These are phyloP conservation scores for Sebastes vulpes DNA, from an alignment of 2,797 vertebrate species.

Conservation along the genomic window DNA sequence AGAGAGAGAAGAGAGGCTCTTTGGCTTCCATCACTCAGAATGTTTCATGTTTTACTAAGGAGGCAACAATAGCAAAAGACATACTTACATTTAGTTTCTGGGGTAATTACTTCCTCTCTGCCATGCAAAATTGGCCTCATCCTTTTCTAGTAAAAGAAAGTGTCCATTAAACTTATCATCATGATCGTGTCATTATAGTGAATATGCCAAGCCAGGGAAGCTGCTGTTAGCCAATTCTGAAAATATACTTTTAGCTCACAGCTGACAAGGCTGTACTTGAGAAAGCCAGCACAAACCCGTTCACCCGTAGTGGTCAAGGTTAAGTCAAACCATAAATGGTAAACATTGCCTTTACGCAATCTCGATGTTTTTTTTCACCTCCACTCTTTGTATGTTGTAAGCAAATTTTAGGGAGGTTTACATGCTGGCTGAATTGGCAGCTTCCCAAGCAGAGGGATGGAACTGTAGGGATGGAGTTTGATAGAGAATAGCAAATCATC, in stretches of 20 bases:
- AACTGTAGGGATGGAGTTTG: slow-evolving; percentile 51
- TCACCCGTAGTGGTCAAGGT: neutral
- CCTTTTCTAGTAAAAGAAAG: slow-evolving; percentile 24
- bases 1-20: slow-evolving; percentile 33
- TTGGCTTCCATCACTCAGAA: slow-evolving; percentile 25
- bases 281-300: neutral
- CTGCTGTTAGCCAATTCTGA: slow-evolving; percentile 10
- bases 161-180: slow-evolving; percentile 40
- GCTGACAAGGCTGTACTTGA: neutral
- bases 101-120: slow-evolving; percentile 38
- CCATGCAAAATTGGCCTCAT: slow-evolving; percentile 22
- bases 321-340: slow-evolving; percentile 15
- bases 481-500: slow-evolving; percentile 78
- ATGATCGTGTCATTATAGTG: slow-evolving; percentile 39
- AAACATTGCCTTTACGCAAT: slow-evolving; percentile 5
- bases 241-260: slow-evolving; percentile 10
- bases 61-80: slow-evolving; percentile 17
- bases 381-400: neutral
- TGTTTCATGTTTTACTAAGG: slow-evolving; percentile 22
- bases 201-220: slow-evolving; percentile 13
- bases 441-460: slow-evolving; percentile 27
- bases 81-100: slow-evolving; percentile 26
- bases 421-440: slow-evolving; percentile 16
- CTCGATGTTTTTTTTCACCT: slow-evolving; percentile 10
- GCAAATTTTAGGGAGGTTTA: slow-evolving; percentile 8